These are phyloP conservation scores for Lethenteron camtschaticum DNA, from an alignment of 2,113 vertebrate genomes.

Conservation along the genomic window DNA sequence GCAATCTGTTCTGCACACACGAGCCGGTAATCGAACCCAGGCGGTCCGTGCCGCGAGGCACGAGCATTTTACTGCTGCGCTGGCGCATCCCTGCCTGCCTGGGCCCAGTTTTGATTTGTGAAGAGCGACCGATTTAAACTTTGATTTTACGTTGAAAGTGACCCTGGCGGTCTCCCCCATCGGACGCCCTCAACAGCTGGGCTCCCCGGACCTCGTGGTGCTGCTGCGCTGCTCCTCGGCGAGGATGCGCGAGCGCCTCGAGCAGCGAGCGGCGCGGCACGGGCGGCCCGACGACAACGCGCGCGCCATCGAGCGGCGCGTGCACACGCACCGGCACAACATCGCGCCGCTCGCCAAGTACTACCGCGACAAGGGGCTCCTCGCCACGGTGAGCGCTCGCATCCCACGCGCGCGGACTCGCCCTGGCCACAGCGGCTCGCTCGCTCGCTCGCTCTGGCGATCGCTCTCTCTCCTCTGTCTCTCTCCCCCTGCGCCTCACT, in stretches of 20 bases:
- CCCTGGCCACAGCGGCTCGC: too few relatives aligned
- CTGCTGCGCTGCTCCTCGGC: conserved; percentile 75
- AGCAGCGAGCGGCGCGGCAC: conserved; percentile 66
- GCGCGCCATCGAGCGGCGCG: conserved; percentile 69
- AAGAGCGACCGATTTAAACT: not conserved
- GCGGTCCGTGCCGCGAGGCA: too few relatives aligned
- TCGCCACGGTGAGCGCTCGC: conserved; percentile 54
- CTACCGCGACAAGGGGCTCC: conserved; percentile 83
- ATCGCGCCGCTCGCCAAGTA: conserved; percentile 69
- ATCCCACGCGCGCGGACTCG: not conserved
- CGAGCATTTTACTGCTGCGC: too few relatives aligned
- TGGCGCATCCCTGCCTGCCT: too few relatives aligned
- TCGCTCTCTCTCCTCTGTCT: too few relatives aligned
- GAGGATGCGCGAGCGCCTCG: conserved; percentile 62
- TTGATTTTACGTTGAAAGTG: not conserved
- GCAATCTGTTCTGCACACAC: too few relatives aligned
- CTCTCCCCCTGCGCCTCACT: too few relatives aligned
- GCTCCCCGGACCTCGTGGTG: conserved; percentile 79
- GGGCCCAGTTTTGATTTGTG: too few relatives aligned
- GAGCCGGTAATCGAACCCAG: too few relatives aligned
- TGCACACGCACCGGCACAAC: conserved; percentile 92
- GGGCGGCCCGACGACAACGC: conserved; percentile 86
- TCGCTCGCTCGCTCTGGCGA: too few relatives aligned
- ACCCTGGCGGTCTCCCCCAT: conserved; percentile 7
- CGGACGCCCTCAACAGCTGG: conserved; percentile 36